Base-by-base conservation (phyloP, 2,797 vertebrate genomes). In the Centropyge bicolor region DNA sequence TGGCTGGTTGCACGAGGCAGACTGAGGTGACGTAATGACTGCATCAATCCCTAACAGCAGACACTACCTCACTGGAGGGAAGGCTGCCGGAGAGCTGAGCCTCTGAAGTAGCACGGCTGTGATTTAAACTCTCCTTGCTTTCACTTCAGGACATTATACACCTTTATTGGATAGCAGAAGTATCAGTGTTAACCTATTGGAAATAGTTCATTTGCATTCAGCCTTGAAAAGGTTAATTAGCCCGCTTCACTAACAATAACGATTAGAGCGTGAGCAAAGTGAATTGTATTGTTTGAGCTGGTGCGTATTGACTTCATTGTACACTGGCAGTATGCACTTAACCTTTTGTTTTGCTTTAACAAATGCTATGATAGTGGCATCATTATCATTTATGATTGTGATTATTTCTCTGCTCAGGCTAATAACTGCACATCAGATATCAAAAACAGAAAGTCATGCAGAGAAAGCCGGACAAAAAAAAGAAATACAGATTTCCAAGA, bases 11-110 rank as follows among this genome's bases (percentile, higher is more conserved):
- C 78, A 78, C 22, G 67, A 70, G 84, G 84, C 85, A 84, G 86
- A 88, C 87, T 41, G 80, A 52, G 87, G 71, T 92, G 93, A 94
- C 67, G 87, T 91, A 90, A 94, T 84, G 87, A 88, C 83, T 86
- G 84, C 90, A 90, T 93, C 87, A 87, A 83, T 91, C 82, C 78
- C 79, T 35, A 73, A 63, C 74, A 79, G 90, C 91, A 94, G 92
- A 95, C 93, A 72, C 89, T 94, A 94, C 93, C 91, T 94, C 92
- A 95, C 90, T 79, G 35, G 86, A 85, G 66, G 71, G 80, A 84
- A 72, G 73, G 87, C 81, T 86, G 76, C 81, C 27, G 55, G 54
- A 63, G 80, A 84, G 81, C 86, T 79, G 85, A 81, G 71, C 61
- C 83, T 78, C 70, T 3, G 69, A 85, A 83, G 86, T 80, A 84